Conservation (phyloP, 92 coral and sea anemone genomes). For the Porites evermanni region DNA sequence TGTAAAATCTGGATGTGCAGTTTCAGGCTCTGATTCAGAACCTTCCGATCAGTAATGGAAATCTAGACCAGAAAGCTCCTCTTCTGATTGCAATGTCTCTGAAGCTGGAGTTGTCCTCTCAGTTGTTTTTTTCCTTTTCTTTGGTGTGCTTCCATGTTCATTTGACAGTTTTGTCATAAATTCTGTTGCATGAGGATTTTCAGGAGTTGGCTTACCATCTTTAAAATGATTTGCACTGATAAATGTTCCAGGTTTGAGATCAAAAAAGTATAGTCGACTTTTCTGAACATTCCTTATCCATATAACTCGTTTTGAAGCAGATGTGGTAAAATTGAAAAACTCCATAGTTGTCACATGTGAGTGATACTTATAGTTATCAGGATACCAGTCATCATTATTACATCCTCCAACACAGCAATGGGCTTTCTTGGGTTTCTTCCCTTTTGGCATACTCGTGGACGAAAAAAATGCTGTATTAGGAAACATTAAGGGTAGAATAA, state of each 20-base stretch:
- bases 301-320: too few relatives aligned
- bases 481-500: too few relatives aligned
- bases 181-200: conserved; percentile 39
- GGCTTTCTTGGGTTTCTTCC: too few relatives aligned
- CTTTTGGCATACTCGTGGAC: too few relatives aligned
- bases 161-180: conserved; percentile 40
- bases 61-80: background rate
- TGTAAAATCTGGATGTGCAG: background rate
- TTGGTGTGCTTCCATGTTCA: conserved; percentile 46
- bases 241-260: conserved; percentile 46
- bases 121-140: conserved; percentile 5
- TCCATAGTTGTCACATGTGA: too few relatives aligned
- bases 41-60: background rate
- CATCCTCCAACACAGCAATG: too few relatives aligned
- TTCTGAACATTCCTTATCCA: too few relatives aligned
- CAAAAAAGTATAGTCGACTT: conserved; percentile 23
- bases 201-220: conserved; percentile 41
- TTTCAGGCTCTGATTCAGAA: background rate
- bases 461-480: too few relatives aligned
- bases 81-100: too few relatives aligned
- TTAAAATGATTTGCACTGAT: conserved; percentile 45
- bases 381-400: too few relatives aligned
- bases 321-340: too few relatives aligned
- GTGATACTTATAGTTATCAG: too few relatives aligned
- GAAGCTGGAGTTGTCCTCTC: background rate